These are phyloP conservation scores for Bergia sp. DNA, from an alignment of 92 coral and sea anemone genomes.

Conservation along the genomic window DNA sequence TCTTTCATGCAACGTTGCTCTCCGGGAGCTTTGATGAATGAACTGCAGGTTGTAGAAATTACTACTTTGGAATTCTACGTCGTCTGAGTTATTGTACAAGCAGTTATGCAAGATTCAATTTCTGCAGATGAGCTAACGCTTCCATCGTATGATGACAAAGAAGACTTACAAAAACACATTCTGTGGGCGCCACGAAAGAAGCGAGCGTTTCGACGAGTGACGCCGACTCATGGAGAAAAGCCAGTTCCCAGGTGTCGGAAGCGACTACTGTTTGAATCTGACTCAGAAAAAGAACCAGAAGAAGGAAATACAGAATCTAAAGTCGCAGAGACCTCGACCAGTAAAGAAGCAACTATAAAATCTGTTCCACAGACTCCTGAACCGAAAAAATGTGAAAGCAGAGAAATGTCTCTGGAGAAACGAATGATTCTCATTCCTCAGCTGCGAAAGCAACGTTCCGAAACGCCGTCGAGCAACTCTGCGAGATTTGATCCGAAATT, in stretches of 20 bases:
- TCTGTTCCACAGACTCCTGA: conserved; percentile 41
- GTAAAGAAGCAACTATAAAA: conserved; percentile 2
- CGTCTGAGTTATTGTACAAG: background rate
- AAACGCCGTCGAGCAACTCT: conserved; percentile 11
- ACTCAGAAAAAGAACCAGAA: conserved; percentile 33
- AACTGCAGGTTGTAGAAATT: background rate
- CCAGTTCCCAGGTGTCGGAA: conserved; percentile 26
- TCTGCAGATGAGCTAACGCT: background rate
- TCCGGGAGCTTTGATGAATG: background rate
- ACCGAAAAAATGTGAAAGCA: conserved; percentile 24
- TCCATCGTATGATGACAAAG: conserved; percentile 22
- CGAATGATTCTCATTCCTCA: background rate
- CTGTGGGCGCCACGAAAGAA: conserved; percentile 48
- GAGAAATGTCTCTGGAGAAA: conserved; percentile 1
- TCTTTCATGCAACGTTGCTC: background rate
- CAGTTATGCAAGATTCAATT: background rate
- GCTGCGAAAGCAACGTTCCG: conserved; percentile 22
- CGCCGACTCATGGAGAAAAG: conserved; percentile 21
- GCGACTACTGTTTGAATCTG: conserved; percentile 33
- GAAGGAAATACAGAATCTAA: background rate
- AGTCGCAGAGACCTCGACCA: background rate
- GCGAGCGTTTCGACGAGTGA: conserved; percentile 42
- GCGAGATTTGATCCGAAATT: conserved; percentile 18
- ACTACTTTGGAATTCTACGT: background rate
- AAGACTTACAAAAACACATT: conserved; percentile 33